Evolutionary conservation across 2,113 vertebrate species (phyloP).

Genomic region (Tetrax tetrax): DNA sequence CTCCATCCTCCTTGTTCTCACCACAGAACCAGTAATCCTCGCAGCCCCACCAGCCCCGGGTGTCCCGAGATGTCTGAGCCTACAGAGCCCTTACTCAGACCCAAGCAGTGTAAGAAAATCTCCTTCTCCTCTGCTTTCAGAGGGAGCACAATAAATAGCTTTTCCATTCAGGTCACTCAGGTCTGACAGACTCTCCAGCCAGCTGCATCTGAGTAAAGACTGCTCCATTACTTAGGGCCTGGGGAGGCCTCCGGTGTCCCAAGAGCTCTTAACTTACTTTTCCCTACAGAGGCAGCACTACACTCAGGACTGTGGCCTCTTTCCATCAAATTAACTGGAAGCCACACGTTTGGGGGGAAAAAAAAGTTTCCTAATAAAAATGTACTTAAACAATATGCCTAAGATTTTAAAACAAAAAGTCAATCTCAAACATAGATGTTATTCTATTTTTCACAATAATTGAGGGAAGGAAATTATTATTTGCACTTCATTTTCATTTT

Average conservation of each 20-base stretch:
- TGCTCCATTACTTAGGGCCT: background rate
- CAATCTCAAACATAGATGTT: background rate
- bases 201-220: background rate
- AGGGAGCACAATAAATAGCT: background rate
- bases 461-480: background rate
- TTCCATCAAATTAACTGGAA: background rate
- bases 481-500: slow-evolving; percentile 21
- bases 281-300: background rate
- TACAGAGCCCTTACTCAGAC: background rate
- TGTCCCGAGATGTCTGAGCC: background rate
- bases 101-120: background rate
- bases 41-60: background rate
- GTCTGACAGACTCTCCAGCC: background rate
- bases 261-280: background rate
- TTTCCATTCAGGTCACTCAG: background rate
- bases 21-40: background rate
- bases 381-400: too few species aligned
- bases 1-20: background rate
- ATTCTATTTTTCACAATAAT: background rate
- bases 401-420: background rate
- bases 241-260: background rate
- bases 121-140: background rate
- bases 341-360: background rate
- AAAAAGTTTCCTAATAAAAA: background rate
- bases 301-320: background rate